Conservation (phyloP, 2,113 vertebrate species). For the Tetrao urogallus region DNA sequence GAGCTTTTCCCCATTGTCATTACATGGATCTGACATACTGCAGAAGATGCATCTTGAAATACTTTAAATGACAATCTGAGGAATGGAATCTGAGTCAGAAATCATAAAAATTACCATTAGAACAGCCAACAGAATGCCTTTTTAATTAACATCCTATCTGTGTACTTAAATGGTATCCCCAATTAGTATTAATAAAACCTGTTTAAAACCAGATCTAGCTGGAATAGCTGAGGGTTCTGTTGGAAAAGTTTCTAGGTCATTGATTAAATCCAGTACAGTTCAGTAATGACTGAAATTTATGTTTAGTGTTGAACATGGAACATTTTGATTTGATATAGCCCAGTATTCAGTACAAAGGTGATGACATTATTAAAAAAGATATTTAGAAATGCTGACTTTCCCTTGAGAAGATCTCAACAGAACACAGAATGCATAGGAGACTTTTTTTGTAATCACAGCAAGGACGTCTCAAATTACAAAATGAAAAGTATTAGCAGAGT, state of each 20-base stretch:
- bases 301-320: conserved; percentile 34
- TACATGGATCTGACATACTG: conserved; percentile 7
- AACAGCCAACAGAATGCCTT: conserved; percentile 9
- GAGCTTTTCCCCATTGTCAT: not conserved
- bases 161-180: not conserved
- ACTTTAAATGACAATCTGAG: conserved; percentile 30
- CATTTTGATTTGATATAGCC: not conserved
- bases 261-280: conserved; percentile 56
- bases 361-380: not conserved
- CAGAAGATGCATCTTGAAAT: conserved; percentile 48
- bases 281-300: not conserved
- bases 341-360: conserved; percentile 1
- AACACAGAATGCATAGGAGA: not conserved
- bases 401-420: not conserved
- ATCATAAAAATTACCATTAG: conserved; percentile 4
- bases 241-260: conserved; percentile 38
- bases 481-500: not conserved
- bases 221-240: not conserved
- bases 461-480: not conserved
- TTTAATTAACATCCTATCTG: conserved; percentile 39
- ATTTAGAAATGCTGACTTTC: not conserved
- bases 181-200: conserved; percentile 43
- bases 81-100: conserved; percentile 39
- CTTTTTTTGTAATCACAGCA: not conserved
- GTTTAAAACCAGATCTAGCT: conserved; percentile 34